Evolutionary conservation across 2,888 invertebrate species (phyloP).

Genomic region (Andrena fulva): DNA sequence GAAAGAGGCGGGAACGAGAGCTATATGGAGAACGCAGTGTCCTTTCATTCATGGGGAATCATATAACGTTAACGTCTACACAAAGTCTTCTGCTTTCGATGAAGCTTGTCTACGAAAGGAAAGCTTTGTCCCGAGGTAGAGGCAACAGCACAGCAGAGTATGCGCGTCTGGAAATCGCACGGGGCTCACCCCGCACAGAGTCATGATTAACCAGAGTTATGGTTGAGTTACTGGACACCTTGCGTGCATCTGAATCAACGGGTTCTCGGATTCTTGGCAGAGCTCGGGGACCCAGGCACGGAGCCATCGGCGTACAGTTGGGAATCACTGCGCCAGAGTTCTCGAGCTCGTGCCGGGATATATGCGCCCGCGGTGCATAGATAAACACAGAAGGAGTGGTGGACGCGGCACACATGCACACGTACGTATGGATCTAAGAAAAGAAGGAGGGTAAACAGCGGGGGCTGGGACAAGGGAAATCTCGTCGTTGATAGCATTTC

Average conservation of each 20-base stretch:
- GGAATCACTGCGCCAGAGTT: conserved; percentile 46
- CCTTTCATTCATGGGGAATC: too few species aligned
- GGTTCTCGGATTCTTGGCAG: conserved; percentile 36
- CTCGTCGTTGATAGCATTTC: conserved; percentile 42
- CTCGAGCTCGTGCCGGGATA: conserved; percentile 40
- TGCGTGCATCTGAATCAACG: conserved; percentile 23
- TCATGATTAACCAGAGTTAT: background rate
- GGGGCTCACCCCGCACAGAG: background rate
- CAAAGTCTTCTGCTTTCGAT: too few species aligned
- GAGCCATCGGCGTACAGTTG: conserved; percentile 18
- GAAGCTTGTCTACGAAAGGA: too few species aligned
- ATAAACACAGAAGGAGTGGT: conserved; percentile 25
- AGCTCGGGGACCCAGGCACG: conserved; percentile 7
- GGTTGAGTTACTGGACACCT: background rate
- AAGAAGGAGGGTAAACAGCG: conserved; percentile 34
- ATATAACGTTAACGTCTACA: too few species aligned
- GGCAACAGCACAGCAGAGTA: too few species aligned
- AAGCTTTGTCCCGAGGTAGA: too few species aligned
- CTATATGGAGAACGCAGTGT: too few species aligned
- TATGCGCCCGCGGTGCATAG: conserved; percentile 31
- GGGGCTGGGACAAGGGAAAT: conserved; percentile 7
- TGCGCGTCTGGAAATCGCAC: background rate
- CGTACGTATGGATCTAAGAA: conserved; percentile 32
- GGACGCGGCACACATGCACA: conserved; percentile 17
- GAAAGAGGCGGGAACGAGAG: too few species aligned